phyloP scores from a whole-genome alignment of 2,797 vertebrate genomes.

The Melanotaenia pygmaea region DNA sequence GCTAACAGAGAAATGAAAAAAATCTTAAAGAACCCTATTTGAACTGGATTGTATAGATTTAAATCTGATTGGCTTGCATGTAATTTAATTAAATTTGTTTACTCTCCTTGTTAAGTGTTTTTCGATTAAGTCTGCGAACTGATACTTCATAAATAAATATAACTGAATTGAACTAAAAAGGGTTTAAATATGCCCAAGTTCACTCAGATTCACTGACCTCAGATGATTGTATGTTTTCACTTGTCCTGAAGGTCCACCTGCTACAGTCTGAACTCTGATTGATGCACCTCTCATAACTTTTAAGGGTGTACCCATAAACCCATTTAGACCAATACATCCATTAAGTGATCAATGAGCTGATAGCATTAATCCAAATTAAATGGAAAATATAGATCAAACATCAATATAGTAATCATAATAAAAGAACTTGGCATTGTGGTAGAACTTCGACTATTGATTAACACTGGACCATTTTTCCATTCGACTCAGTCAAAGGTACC shows the following conservation, averaged over 20 bases:
- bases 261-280: not conserved
- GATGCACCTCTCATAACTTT: not conserved
- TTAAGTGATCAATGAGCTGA: not conserved
- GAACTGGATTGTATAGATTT: not conserved
- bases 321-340: not conserved
- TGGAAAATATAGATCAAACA: too few species aligned
- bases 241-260: not conserved
- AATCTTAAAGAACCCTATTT: not conserved
- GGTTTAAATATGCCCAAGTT: not conserved
- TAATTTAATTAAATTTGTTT: not conserved
- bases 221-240: not conserved
- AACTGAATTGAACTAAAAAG: not conserved
- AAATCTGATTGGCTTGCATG: not conserved
- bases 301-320: not conserved
- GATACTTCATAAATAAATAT: not conserved
- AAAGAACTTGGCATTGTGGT: too few species aligned
- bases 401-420: too few species aligned
- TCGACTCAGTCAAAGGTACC: too few species aligned
- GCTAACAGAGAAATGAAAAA: not conserved
- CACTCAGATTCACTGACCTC: not conserved
- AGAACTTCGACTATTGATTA: too few species aligned
- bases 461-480: too few species aligned
- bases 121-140: not conserved
- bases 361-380: not conserved
- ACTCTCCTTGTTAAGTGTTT: not conserved